Conservation (phyloP, 30 jellyfish, hydroid and myxozoan genomes). For the Clytia hemisphaerica region DNA sequence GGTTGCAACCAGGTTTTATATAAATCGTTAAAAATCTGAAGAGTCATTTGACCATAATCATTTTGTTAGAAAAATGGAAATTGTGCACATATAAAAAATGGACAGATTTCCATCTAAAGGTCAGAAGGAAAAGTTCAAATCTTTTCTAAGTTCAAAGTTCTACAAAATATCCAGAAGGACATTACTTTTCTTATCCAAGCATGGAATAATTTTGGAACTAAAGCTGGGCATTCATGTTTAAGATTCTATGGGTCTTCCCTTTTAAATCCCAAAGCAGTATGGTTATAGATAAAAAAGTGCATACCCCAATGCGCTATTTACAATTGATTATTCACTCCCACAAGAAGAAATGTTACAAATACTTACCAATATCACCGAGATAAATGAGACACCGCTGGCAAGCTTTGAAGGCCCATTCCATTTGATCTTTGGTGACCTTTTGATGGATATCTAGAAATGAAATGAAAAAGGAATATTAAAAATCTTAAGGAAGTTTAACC, state of each 20-base stretch:
- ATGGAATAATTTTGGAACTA: neutral
- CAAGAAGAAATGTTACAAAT: neutral
- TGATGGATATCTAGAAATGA: neutral
- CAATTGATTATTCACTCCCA: too few relatives aligned
- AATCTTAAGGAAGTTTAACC: neutral
- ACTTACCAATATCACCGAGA: conserved; percentile 88
- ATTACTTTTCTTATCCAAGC: neutral
- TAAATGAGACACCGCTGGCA: conserved; percentile 84
- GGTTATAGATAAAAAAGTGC: too few relatives aligned
- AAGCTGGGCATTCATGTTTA: neutral
- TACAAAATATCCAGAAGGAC: too few relatives aligned
- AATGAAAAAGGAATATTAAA: neutral
- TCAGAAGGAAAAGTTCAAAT: too few relatives aligned
- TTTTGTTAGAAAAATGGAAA: too few relatives aligned
- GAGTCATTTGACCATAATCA: too few relatives aligned
- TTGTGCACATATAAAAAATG: too few relatives aligned
- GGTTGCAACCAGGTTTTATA: neutral
- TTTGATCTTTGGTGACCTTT: conserved; percentile 28
- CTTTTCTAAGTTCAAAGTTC: too few relatives aligned
- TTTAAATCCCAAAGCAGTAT: too few relatives aligned
- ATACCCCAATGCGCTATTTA: too few relatives aligned
- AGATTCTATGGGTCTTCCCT: neutral
- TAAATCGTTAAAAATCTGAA: too few relatives aligned
- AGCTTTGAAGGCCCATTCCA: conserved; percentile 77
- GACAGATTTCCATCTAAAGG: too few relatives aligned